Evolutionary conservation across 92 coral and sea anemone genomes (phyloP).

Genomic region (Plumapathes pennacea): DNA sequence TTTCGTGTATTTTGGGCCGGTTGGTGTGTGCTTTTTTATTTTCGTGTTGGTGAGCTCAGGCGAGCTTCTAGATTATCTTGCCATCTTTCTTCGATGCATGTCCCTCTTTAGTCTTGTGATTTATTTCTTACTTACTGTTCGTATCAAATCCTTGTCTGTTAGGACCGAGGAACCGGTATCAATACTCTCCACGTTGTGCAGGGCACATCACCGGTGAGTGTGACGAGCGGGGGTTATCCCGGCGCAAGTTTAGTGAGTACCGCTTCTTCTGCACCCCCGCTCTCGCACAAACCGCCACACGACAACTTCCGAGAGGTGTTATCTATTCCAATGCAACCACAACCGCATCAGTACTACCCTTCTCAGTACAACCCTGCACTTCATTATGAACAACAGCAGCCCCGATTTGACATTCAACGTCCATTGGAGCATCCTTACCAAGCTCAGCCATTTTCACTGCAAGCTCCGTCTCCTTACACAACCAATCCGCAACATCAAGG

Average conservation of each 20-base stretch:
- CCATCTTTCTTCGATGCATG: no score
- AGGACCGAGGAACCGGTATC: constrained; percentile 97
- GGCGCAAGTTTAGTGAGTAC: constrained; percentile 66
- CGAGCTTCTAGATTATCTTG: no score
- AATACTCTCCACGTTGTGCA: constrained; percentile 79
- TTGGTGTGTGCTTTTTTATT: no score
- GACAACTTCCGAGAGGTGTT: constrained; percentile 94
- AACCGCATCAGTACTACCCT: constrained; percentile 88
- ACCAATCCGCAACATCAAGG: constrained; percentile 76
- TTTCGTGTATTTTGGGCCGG: no score
- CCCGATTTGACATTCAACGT: constrained; percentile 94
- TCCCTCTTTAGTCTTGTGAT: not conserved
- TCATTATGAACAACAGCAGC: constrained; percentile 87
- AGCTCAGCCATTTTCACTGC: constrained; percentile 83
- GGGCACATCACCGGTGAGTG: constrained; percentile 68
- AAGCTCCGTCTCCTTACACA: constrained; percentile 79
- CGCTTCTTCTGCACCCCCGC: constrained; percentile 79
- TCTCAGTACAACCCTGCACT: constrained; percentile 93
- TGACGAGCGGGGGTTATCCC: constrained; percentile 64
- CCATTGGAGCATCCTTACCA: constrained; percentile 83
- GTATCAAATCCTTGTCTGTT: constrained; percentile 52
- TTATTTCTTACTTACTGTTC: constrained; percentile 21
- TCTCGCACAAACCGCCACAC: constrained; percentile 90
- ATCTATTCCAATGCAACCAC: constrained; percentile 91
- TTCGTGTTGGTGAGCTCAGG: no score